Conservation (phyloP, 2,888 invertebrate species). For the Agrotis ipsilon region DNA sequence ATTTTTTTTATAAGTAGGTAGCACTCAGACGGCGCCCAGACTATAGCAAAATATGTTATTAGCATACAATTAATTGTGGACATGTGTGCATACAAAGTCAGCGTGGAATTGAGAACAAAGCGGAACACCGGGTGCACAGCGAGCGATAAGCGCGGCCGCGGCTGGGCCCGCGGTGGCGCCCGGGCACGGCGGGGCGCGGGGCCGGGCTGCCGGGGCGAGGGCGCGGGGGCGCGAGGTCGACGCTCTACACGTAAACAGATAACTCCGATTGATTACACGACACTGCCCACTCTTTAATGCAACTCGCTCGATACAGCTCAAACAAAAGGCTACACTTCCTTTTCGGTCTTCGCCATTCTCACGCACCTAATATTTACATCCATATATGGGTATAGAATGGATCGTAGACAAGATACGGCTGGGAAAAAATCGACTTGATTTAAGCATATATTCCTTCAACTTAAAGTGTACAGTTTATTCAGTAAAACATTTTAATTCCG, state of each 20-base stretch:
- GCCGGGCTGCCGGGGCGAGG: slow-evolving; percentile 47
- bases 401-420: neutral
- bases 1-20: slow-evolving; percentile 6
- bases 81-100: slow-evolving; percentile 58
- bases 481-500: neutral
- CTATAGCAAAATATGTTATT: slow-evolving; percentile 36
- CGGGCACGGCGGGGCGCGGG: slow-evolving; percentile 41
- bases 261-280: slow-evolving; percentile 83
- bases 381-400: slow-evolving; percentile 1
- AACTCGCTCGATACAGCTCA: slow-evolving; percentile 54
- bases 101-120: slow-evolving; percentile 78
- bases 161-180: slow-evolving; percentile 58
- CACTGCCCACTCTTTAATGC: slow-evolving; percentile 75
- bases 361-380: slow-evolving; percentile 24
- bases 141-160: slow-evolving; percentile 71
- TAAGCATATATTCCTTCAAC: neutral
- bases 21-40: slow-evolving; percentile 1
- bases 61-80: slow-evolving; percentile 51
- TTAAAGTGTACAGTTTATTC: neutral
- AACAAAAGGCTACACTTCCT: slow-evolving; percentile 62
- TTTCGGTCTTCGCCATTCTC: slow-evolving; percentile 40
- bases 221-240: slow-evolving; percentile 75
- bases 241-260: slow-evolving; percentile 84
- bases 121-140: slow-evolving; percentile 78
- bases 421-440: neutral